A percentile compares a stretch with the other conserved stretches of the same genome.
Conservation (phyloP, 2,888 invertebrate species). For the Volucella zonaria region DNA sequence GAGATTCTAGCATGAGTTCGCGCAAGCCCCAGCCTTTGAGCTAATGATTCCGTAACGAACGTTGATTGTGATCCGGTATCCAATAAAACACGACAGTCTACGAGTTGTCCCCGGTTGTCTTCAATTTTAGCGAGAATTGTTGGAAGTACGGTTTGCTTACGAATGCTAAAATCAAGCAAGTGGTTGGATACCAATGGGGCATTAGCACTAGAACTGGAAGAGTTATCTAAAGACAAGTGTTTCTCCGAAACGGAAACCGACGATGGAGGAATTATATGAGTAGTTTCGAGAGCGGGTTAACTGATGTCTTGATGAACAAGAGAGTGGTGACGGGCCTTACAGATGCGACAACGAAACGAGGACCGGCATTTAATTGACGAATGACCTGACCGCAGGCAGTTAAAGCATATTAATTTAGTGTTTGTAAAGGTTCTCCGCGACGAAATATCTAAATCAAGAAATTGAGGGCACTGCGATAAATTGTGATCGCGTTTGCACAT, state of each 20-base stretch:
- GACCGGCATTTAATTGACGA: neutral
- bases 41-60: too few species aligned
- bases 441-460: conserved; percentile 9
- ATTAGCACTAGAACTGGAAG: neutral
- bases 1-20: conserved; percentile 16
- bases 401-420: neutral
- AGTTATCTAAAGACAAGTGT: too few species aligned
- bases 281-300: neutral
- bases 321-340: neutral
- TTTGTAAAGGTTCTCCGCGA: conserved; percentile 2
- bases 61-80: too few species aligned
- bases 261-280: neutral
- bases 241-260: too few species aligned
- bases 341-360: neutral
- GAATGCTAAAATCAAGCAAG: neutral
- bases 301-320: neutral
- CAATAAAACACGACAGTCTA: too few species aligned
- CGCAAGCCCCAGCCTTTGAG: neutral
- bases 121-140: neutral
- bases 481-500: conserved; percentile 9
- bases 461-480: neutral
- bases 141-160: neutral
- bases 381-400: neutral
- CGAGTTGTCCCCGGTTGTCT: neutral
- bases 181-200: neutral